A percentile compares a stretch with the other conserved stretches of the same genome.
phyloP scores from a whole-genome alignment of 2,797 vertebrate genomes.

The Percopsis omiscomaycus region DNA sequence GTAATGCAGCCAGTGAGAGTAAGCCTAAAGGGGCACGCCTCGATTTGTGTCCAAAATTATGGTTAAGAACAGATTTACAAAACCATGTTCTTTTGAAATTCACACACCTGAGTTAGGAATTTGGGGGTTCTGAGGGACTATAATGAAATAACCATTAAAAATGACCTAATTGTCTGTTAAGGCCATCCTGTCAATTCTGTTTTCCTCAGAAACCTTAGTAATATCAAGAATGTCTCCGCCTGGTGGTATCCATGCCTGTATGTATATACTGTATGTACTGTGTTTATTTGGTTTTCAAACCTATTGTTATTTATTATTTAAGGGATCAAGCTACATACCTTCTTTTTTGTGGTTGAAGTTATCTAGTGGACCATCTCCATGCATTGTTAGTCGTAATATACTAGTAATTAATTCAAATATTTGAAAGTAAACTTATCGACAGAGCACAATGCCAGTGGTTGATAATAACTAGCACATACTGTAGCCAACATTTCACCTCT shows the following conservation, averaged over 20 bases:
- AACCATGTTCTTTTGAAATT: no score
- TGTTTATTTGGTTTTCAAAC: conserved; percentile 15
- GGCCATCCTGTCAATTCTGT: conserved; percentile 15
- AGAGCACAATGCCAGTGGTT: no score
- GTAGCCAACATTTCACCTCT: no score
- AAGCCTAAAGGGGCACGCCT: not conserved
- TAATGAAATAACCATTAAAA: no score
- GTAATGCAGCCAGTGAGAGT: conserved; percentile 1
- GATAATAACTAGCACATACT: no score
- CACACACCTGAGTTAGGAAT: no score
- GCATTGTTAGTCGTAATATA: no score
- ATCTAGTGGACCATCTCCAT: conserved; percentile 42
- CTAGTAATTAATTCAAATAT: no score
- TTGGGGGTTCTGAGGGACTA: no score
- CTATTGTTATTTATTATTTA: conserved; percentile 47
- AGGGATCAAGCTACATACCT: conserved; percentile 68
- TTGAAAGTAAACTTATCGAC: no score
- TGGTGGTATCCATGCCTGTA: conserved; percentile 26
- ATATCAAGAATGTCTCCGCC: conserved; percentile 33
- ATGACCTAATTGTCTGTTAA: not conserved
- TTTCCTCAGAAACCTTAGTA: conserved; percentile 52
- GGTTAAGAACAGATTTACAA: no score
- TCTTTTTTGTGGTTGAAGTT: conserved; percentile 37
- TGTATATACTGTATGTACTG: conserved; percentile 29
- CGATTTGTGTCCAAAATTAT: no score